Conservation (phyloP, 2,797 vertebrate species). For the Leucoraja ocellata region DNA sequence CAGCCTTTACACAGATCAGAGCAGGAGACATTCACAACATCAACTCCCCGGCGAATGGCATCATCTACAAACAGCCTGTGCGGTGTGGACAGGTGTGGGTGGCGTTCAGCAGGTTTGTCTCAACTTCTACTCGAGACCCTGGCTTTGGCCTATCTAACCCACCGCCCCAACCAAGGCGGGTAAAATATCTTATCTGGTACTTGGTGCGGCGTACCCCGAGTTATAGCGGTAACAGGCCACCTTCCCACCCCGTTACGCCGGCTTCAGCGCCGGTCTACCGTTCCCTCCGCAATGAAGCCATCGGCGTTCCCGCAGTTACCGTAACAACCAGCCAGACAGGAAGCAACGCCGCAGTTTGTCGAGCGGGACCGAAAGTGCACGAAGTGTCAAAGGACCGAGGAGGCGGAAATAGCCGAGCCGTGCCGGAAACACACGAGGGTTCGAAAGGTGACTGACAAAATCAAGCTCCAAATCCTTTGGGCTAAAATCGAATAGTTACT, state of each 20-base stretch:
- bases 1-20: no score
- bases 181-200: not conserved
- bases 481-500: not conserved
- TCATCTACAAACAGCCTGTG: not conserved
- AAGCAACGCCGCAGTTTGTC: not conserved
- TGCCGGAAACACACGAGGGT: not conserved
- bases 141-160: not conserved
- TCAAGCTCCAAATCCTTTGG: not conserved
- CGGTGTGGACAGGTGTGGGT: not conserved
- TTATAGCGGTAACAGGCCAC: not conserved
- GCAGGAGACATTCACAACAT: not conserved
- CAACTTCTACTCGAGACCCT: not conserved
- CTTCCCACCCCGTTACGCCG: not conserved
- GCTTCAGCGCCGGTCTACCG: not conserved
- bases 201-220: not conserved
- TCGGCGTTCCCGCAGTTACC: constrained; percentile 23
- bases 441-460: not conserved
- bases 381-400: not conserved
- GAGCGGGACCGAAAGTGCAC: not conserved
- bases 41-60: not conserved
- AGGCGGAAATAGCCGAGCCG: not conserved
- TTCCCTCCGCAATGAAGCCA: not conserved
- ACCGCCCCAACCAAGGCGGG: not conserved
- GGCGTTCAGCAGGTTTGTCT: not conserved
- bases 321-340: not conserved